Evolutionary conservation across 2,113 vertebrate species (phyloP).

Genomic region (Ariopsis seemanni): DNA sequence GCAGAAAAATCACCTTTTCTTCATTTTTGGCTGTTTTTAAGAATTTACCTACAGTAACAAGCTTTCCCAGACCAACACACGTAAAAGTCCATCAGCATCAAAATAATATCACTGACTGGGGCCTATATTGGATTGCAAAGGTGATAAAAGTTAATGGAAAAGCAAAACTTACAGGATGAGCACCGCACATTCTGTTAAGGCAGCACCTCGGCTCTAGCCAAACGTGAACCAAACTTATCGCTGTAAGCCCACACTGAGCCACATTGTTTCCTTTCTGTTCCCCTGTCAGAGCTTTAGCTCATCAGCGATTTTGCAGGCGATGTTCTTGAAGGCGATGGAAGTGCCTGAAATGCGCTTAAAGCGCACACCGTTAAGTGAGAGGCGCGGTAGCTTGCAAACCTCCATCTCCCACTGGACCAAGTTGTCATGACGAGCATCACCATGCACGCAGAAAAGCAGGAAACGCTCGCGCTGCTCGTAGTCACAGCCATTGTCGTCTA

Average conservation of each 20-base stretch:
- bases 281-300: constrained; percentile 92
- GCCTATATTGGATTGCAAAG: background rate
- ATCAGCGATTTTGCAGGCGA: constrained; percentile 95
- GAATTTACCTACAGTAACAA: background rate
- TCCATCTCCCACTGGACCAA: constrained; percentile 99
- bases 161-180: constrained; percentile 15
- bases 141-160: constrained; percentile 6
- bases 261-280: background rate
- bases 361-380: constrained; percentile 96
- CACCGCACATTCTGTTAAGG: constrained; percentile 28
- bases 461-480: constrained; percentile 97
- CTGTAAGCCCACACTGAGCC: background rate
- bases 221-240: constrained; percentile 23
- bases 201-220: constrained; percentile 26
- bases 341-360: constrained; percentile 99
- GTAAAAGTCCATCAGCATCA: background rate
- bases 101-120: background rate
- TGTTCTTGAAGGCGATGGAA: constrained; percentile 98
- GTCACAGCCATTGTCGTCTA: constrained; percentile 96
- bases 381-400: constrained; percentile 97
- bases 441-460: constrained; percentile 97
- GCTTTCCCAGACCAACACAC: constrained; percentile 10
- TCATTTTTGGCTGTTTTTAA: background rate
- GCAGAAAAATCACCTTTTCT: background rate
- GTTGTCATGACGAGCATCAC: constrained; percentile 91